These are phyloP conservation scores for Actinernus sp. DNA, from an alignment of 92 coral and sea anemone species.

Conservation along the genomic window DNA sequence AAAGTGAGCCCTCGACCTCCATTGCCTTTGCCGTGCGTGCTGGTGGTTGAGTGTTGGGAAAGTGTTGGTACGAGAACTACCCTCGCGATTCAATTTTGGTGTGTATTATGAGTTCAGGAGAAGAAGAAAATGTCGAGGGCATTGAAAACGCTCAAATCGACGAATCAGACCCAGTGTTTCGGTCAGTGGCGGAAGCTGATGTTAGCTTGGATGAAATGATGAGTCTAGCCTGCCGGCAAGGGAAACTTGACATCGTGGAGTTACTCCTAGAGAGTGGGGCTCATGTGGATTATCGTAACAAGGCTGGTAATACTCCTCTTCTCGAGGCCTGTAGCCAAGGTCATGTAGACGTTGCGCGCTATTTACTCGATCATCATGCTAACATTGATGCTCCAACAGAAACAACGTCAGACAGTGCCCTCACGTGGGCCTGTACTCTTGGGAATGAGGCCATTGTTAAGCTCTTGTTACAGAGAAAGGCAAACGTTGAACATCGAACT, in stretches of 20 bases:
- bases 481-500: slow-evolving; percentile 97
- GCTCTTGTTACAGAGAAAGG: slow-evolving; percentile 77
- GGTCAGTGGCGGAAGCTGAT: slow-evolving; percentile 97
- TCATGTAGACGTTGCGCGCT: slow-evolving; percentile 96
- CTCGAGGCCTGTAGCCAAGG: slow-evolving; percentile 99
- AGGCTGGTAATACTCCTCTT: slow-evolving; percentile 98
- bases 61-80: slow-evolving; percentile 24
- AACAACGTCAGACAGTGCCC: slow-evolving; percentile 99
- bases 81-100: slow-evolving; percentile 18
- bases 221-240: slow-evolving; percentile 99
- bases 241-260: slow-evolving; percentile 98
- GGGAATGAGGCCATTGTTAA: slow-evolving; percentile 99
- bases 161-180: slow-evolving; percentile 91
- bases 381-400: slow-evolving; percentile 98
- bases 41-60: slow-evolving; percentile 1
- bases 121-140: slow-evolving; percentile 89
- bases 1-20: slow-evolving; percentile 67
- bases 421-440: slow-evolving; percentile 99
- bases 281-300: slow-evolving; percentile 98
- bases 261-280: slow-evolving; percentile 98
- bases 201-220: slow-evolving; percentile 99
- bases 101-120: slow-evolving; percentile 89
- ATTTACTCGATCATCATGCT: slow-evolving; percentile 96
- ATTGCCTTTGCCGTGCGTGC: background rate
- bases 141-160: slow-evolving; percentile 75